Percentiles rank a stretch among this genome's conserved stretches.
Evolutionary conservation across 2,797 vertebrate genomes (phyloP).

Genomic region (Myotis pilosus): DNA sequence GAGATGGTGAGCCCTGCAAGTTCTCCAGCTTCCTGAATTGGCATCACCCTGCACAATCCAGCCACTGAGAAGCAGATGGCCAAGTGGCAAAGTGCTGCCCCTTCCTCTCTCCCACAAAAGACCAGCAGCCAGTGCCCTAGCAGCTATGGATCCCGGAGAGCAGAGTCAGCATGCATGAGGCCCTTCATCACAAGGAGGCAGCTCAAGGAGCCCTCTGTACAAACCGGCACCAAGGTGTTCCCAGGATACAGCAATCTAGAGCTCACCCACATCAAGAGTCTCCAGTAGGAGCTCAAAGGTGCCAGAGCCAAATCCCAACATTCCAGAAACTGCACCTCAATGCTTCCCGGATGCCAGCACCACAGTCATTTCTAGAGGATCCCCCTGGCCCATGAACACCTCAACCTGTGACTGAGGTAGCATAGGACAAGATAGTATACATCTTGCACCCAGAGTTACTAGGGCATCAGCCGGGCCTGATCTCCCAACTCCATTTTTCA

Average conservation of each 20-base stretch:
- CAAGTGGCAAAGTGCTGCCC: slow-evolving; percentile 88
- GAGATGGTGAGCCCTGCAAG: slow-evolving; percentile 93
- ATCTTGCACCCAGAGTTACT: slow-evolving; percentile 92
- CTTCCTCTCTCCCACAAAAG: slow-evolving; percentile 88
- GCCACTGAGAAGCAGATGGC: slow-evolving; percentile 96
- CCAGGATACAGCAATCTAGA: slow-evolving; percentile 94
- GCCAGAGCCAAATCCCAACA: slow-evolving; percentile 81
- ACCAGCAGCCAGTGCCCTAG: slow-evolving; percentile 91
- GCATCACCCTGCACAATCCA: slow-evolving; percentile 89
- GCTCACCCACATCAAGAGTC: slow-evolving; percentile 88
- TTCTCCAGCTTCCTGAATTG: slow-evolving; percentile 89
- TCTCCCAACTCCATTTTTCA: slow-evolving; percentile 89
- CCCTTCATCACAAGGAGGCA: slow-evolving; percentile 93
- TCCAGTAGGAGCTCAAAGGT: slow-evolving; percentile 89
- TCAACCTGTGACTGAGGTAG: slow-evolving; percentile 93
- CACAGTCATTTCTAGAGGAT: slow-evolving; percentile 95
- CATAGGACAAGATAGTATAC: slow-evolving; percentile 90
- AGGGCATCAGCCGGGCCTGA: slow-evolving; percentile 85
- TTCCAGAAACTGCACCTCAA: slow-evolving; percentile 91
- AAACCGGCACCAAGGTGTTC: slow-evolving; percentile 89
- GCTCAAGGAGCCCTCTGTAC: slow-evolving; percentile 91
- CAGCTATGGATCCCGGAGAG: slow-evolving; percentile 90
- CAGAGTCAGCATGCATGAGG: slow-evolving; percentile 91
- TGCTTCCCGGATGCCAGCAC: slow-evolving; percentile 95
- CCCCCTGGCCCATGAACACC: slow-evolving; percentile 93